Conservation (phyloP, 1,140 invertebrate genomes). For the Chrysomallon squamiferum region DNA sequence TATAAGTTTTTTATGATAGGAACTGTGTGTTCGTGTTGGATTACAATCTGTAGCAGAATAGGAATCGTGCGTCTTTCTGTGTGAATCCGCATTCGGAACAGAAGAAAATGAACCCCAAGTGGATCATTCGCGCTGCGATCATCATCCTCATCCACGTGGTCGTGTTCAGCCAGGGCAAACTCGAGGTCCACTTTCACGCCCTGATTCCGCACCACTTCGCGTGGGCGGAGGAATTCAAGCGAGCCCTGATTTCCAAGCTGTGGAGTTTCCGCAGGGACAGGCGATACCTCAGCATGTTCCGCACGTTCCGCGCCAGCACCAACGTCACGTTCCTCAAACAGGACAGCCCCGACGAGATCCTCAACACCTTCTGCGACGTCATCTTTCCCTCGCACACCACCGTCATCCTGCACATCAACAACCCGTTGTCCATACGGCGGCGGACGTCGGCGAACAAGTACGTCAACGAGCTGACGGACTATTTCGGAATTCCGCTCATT, state of each 20-base stretch:
- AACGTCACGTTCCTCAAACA: conserved; percentile 15
- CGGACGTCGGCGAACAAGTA: conserved; percentile 21
- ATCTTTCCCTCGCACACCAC: conserved; percentile 22
- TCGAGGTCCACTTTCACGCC: conserved; percentile 22
- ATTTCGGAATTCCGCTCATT: conserved; percentile 27
- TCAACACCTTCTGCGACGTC: conserved; percentile 23
- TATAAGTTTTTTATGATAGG: too few relatives aligned
- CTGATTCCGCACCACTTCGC: conserved; percentile 23
- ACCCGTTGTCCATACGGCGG: conserved; percentile 14
- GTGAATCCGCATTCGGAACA: too few relatives aligned
- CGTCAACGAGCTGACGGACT: conserved; percentile 21
- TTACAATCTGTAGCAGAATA: too few relatives aligned
- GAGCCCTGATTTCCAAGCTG: conserved; percentile 10
- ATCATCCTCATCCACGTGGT: too few relatives aligned
- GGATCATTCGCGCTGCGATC: too few relatives aligned
- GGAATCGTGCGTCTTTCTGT: too few relatives aligned
- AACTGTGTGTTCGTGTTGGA: too few relatives aligned
- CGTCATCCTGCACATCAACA: conserved; percentile 31
- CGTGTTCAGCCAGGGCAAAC: not conserved
- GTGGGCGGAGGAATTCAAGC: conserved; percentile 3
- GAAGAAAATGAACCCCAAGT: too few relatives aligned
- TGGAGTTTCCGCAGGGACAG: conserved; percentile 12
- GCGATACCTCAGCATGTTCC: not conserved
- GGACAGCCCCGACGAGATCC: conserved; percentile 28
- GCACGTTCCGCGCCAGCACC: not conserved